Percentiles rank a stretch among this genome's conserved stretches.
phyloP scores from a whole-genome alignment of 2,797 vertebrate species.

The Crenichthys baileyi region DNA sequence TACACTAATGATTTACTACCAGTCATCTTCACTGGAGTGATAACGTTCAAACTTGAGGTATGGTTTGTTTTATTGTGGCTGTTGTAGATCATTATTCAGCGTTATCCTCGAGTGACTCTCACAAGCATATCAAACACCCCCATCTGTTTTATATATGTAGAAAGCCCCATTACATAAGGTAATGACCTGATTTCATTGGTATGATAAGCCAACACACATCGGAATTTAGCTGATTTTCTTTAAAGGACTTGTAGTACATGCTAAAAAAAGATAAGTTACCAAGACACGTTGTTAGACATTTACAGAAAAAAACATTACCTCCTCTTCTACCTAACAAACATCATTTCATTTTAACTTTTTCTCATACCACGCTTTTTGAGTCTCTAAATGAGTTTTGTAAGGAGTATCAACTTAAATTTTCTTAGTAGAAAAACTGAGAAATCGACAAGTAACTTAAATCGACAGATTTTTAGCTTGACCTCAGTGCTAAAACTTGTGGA shows the following conservation, averaged over 20 bases:
- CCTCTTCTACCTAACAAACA: no score
- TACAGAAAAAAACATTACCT: no score
- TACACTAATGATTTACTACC: slow-evolving; percentile 34
- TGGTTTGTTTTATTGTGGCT: slow-evolving; percentile 9
- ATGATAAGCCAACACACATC: neutral
- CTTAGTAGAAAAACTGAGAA: no score
- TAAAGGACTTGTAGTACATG: no score
- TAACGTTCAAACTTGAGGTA: slow-evolving; percentile 21
- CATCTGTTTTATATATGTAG: neutral
- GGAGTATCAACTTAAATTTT: no score
- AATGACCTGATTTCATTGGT: no score
- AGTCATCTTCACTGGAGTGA: slow-evolving; percentile 29
- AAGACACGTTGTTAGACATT: no score
- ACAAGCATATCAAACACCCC: neutral
- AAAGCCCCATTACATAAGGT: neutral
- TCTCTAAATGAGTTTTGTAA: no score
- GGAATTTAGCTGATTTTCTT: neutral
- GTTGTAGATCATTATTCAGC: slow-evolving; percentile 47
- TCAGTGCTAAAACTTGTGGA: no score
- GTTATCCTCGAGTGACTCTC: slow-evolving; percentile 1
- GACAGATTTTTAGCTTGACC: no score
- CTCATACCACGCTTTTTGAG: neutral
- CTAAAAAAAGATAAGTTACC: no score
- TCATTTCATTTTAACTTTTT: neutral
- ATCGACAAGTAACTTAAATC: no score